A percentile compares a stretch with the other conserved stretches of the same genome.
Evolutionary conservation across 2,888 invertebrate species (phyloP).

Genomic region (Matsumyia berberina): DNA sequence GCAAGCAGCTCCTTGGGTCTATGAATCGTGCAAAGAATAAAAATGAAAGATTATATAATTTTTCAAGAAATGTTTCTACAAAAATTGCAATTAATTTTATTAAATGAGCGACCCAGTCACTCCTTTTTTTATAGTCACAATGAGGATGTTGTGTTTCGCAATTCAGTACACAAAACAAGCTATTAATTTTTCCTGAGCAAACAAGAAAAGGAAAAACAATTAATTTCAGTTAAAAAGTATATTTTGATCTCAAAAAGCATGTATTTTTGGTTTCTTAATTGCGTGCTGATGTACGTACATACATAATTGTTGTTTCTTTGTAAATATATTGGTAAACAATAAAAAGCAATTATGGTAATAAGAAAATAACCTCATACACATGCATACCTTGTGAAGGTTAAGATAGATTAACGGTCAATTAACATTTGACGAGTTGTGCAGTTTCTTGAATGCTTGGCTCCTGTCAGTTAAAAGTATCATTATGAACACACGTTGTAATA

Average conservation of each 20-base stretch:
- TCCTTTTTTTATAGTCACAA: conserved; percentile 25
- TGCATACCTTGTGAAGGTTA: no score
- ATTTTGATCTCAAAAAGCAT: conserved; percentile 9
- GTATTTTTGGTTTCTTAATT: conserved; percentile 22
- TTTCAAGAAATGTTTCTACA: conserved; percentile 47
- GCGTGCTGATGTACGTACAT: conserved; percentile 15
- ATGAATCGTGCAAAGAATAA: conserved; percentile 42
- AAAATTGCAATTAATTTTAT: conserved; percentile 47
- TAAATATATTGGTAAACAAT: background rate
- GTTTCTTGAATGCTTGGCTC: no score
- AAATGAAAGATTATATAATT: conserved; percentile 53
- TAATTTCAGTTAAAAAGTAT: conserved; percentile 26
- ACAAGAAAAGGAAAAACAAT: background rate
- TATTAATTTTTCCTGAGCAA: conserved; percentile 24
- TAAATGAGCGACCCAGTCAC: conserved; percentile 31
- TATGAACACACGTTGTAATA: no score
- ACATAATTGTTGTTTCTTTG: conserved; percentile 7
- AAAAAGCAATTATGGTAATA: no score
- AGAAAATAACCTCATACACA: no score
- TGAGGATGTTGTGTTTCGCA: conserved; percentile 21
- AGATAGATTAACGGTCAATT: no score
- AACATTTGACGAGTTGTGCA: no score
- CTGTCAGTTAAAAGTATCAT: no score
- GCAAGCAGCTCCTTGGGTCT: conserved; percentile 18
- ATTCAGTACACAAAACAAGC: conserved; percentile 33